Percentiles rank a stretch among this genome's conserved stretches.
These are phyloP conservation scores for Palythoa caribaeorum DNA, from an alignment of 92 coral and sea anemone species.

Conservation along the genomic window DNA sequence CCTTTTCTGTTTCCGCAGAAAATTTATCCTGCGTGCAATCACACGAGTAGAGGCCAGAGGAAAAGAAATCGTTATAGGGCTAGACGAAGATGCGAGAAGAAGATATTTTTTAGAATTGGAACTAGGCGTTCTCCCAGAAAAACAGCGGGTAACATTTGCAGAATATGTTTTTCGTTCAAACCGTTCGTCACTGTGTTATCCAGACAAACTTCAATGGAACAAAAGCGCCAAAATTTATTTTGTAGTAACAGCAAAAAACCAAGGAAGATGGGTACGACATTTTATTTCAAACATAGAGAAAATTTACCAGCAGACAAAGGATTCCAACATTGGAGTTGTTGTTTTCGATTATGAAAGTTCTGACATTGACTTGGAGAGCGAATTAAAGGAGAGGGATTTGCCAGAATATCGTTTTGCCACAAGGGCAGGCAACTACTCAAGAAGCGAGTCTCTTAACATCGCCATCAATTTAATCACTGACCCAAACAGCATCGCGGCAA, in stretches of 20 bases:
- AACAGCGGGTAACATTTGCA: conserved; percentile 17
- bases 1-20: conserved; percentile 35
- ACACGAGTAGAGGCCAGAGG: conserved; percentile 70
- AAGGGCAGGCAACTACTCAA: conserved; percentile 39
- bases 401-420: conserved; percentile 40
- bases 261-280: conserved; percentile 71
- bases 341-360: conserved; percentile 74
- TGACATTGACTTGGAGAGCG: conserved; percentile 64
- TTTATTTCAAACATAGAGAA: conserved; percentile 65
- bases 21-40: conserved; percentile 51
- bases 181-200: conserved; percentile 13
- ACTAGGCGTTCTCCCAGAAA: conserved; percentile 38
- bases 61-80: background rate
- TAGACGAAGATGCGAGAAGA: conserved; percentile 27
- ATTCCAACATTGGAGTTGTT: conserved; percentile 53
- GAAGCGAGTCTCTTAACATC: conserved; percentile 55
- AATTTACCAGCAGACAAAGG: conserved; percentile 55
- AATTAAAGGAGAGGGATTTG: conserved; percentile 55
- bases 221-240: conserved; percentile 61
- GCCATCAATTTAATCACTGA: conserved; percentile 55
- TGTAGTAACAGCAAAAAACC: conserved; percentile 69
- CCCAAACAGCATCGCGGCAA: conserved; percentile 51
- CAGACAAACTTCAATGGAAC: conserved; percentile 67
- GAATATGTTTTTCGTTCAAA: conserved; percentile 15
- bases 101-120: conserved; percentile 74